Evolutionary conservation across 2,113 vertebrate species (phyloP).

Genomic region (Neofelis nebulosa): DNA sequence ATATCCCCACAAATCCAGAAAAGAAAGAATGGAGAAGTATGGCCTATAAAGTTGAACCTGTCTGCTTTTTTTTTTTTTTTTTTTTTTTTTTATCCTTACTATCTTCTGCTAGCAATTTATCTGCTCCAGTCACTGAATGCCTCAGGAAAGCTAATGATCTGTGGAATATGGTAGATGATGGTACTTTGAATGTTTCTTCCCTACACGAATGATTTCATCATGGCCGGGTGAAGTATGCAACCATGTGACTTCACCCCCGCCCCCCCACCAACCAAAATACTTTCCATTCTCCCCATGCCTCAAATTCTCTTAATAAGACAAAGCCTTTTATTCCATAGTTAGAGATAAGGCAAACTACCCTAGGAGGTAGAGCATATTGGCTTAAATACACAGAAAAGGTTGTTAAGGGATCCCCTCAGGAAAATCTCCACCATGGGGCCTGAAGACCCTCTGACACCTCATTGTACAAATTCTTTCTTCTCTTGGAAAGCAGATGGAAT

Average conservation of each 20-base stretch:
- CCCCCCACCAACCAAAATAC: not conserved
- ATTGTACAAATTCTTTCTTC: conserved; percentile 41
- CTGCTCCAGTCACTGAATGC: not conserved
- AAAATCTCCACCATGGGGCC: not conserved
- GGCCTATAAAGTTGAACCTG: not conserved
- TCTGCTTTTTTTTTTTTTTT: not conserved
- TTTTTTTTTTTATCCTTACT: not conserved
- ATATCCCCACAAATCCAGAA: not conserved
- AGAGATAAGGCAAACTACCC: not conserved
- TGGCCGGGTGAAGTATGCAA: not conserved
- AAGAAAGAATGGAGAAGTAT: not conserved
- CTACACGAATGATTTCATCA: not conserved
- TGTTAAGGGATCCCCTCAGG: not conserved
- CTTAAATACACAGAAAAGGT: not conserved
- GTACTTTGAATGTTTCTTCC: not conserved
- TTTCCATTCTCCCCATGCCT: conserved; percentile 36
- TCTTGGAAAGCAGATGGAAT: conserved; percentile 35
- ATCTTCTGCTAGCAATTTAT: not conserved
- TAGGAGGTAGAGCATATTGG: not conserved
- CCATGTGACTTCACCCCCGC: not conserved
- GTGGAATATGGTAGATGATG: not conserved
- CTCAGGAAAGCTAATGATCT: not conserved
- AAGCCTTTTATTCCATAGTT: conserved; percentile 27
- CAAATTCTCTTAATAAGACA: conserved; percentile 55
- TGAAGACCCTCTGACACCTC: conserved; percentile 12